Evolutionary conservation across 2,888 invertebrate species (phyloP), one percentile per base, ranked within the genome.

Genomic region (Gandaritis pyraliata): DNA sequence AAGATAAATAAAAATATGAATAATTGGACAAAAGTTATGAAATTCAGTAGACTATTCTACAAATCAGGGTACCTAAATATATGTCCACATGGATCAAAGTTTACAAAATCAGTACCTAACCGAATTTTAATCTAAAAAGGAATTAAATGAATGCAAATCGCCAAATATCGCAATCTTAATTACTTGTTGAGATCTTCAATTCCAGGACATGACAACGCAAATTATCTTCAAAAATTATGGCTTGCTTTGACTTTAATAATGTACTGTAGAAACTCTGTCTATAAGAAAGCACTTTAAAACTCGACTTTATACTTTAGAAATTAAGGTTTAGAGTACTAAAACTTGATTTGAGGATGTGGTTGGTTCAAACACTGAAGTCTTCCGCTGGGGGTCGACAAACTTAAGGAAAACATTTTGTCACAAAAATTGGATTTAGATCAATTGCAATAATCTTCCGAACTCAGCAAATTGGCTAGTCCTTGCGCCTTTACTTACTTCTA

Each of bases 321-420:
- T 23, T 61, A 51, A 51, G 61, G 65, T 33, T 33, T 33, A 33
- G 33, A 33, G 8, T 33, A 33, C 33, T 10, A 11, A 33, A 11
- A 11, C 7, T 33, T 33, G 10, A 11, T 33, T 11, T 69, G 60
- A 58, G 69, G 57, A 53, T 61, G 62, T 68, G 65, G 72, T 63
- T 58, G 73, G 71, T n/a, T n/a, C n/a, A n/a, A n/a, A n/a, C n/a
- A n/a, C n/a, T n/a, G 66, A 64, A 69, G 68, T 73, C 73, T 75
- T 76, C 77, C 73, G 76, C 69, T 64, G 33, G 5, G 6, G 33
- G 8, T 33, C 33, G 33, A 10, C 33, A 33, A 33, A 33, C 33
- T 33, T 33, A 2, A 8, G 5, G 33, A n/a, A n/a, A n/a, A n/a
- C n/a, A n/a, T n/a, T n/a, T n/a, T n/a, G n/a, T n/a, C n/a, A n/a